A percentile compares a stretch with the other conserved stretches of the same genome.
These are phyloP conservation scores for Gambusia holbrooki DNA, from an alignment of 2,113 vertebrate species.

Conservation along the genomic window DNA sequence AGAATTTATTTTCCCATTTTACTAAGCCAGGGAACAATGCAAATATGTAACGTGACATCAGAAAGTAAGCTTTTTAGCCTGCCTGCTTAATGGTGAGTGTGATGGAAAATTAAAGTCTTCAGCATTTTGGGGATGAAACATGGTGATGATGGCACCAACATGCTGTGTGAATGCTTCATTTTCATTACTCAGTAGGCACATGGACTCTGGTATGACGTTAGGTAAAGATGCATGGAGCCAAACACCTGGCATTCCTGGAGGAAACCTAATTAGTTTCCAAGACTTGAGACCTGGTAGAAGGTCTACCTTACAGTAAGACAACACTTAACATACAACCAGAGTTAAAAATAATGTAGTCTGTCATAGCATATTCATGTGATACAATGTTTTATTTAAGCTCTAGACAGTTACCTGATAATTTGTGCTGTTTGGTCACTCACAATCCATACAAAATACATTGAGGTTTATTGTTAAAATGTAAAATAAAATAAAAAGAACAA, in stretches of 20 bases:
- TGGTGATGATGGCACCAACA: not conserved
- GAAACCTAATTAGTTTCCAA: not conserved
- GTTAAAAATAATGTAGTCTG: not conserved
- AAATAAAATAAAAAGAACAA: not conserved
- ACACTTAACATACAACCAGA: not conserved
- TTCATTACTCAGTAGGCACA: not conserved
- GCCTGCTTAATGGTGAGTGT: not conserved
- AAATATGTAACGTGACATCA: too few relatives aligned
- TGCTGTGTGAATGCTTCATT: not conserved
- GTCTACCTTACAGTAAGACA: not conserved
- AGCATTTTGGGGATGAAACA: not conserved
- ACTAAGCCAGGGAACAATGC: too few relatives aligned
- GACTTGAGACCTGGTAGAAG: not conserved
- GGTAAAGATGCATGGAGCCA: too few relatives aligned
- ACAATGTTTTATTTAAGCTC: not conserved
- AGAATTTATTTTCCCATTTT: too few relatives aligned
- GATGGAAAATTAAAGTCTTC: not conserved
- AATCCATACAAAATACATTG: not conserved
- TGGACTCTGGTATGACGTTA: too few relatives aligned
- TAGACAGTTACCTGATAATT: not conserved
- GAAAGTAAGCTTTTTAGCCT: not conserved
- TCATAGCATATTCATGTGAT: not conserved
- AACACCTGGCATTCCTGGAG: not conserved
- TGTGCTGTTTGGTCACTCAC: not conserved
- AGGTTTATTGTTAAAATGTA: not conserved